Evolutionary conservation across 1,140 invertebrate genomes (phyloP).

Genomic region (Eupeodes corollae): DNA sequence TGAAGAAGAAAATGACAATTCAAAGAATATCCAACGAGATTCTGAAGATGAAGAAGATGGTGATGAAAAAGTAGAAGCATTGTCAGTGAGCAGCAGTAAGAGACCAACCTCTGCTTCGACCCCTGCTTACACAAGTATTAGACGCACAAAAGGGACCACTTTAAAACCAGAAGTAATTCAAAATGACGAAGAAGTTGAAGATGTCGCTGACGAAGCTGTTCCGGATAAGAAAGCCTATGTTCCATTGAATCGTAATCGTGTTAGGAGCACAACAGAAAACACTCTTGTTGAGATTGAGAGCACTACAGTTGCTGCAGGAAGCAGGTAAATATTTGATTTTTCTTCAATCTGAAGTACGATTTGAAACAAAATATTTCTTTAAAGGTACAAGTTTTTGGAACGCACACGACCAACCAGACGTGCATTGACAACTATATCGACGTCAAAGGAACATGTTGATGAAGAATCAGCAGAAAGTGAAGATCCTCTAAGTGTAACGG

Average conservation of each 20-base stretch:
- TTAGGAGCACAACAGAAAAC: conserved; percentile 11
- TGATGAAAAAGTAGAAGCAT: conserved; percentile 16
- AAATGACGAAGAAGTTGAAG: conserved; percentile 23
- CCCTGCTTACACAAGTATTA: conserved; percentile 55
- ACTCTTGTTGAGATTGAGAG: conserved; percentile 5
- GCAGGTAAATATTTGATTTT: not conserved
- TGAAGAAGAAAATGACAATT: conserved; percentile 21
- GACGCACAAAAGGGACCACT: conserved; percentile 45
- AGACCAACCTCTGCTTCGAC: conserved; percentile 20
- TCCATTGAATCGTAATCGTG: conserved; percentile 18
- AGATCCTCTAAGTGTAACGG: conserved; percentile 29
- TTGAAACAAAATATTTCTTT: not conserved
- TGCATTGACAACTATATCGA: conserved; percentile 20
- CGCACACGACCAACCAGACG: conserved; percentile 19
- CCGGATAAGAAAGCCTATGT: conserved; percentile 15
- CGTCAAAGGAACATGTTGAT: conserved; percentile 3
- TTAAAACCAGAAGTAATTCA: conserved; percentile 19
- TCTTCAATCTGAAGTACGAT: not conserved
- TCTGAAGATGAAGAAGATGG: conserved; percentile 25
- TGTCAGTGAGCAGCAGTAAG: conserved; percentile 11
- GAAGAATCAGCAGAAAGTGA: conserved; percentile 9
- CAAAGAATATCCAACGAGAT: conserved; percentile 1
- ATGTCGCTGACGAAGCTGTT: conserved; percentile 16
- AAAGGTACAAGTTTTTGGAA: conserved; percentile 28
- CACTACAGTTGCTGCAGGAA: conserved; percentile 15